A percentile compares a stretch with the other conserved stretches of the same genome.
These are phyloP conservation scores for Periparus ater DNA, from an alignment of 2,797 vertebrate species.

Conservation along the genomic window DNA sequence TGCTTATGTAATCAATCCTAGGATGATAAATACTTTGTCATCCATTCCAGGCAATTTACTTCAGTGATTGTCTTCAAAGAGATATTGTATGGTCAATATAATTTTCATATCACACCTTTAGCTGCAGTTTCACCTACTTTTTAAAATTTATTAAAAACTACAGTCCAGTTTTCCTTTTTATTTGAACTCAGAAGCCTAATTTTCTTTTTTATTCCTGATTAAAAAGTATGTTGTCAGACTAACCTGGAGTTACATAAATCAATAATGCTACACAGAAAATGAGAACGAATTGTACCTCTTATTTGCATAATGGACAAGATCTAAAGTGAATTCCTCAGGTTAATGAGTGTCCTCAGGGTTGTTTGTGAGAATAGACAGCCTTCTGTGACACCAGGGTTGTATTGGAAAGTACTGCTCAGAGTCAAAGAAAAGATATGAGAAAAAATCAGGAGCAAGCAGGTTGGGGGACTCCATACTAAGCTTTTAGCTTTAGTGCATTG, in stretches of 20 bases:
- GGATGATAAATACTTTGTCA: background rate
- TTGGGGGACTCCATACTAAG: background rate
- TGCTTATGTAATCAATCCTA: background rate
- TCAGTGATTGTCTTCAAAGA: background rate
- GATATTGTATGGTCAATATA: background rate
- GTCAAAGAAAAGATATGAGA: background rate
- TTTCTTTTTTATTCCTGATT: background rate
- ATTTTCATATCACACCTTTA: background rate
- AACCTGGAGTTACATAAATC: constrained; percentile 17
- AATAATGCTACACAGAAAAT: background rate
- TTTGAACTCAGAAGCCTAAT: background rate
- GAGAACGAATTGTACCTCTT: constrained; percentile 21
- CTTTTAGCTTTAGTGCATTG: constrained; percentile 36
- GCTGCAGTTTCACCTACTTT: background rate
- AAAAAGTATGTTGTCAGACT: background rate
- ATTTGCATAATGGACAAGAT: constrained; percentile 21
- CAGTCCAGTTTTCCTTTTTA: background rate
- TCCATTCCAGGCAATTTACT: background rate
- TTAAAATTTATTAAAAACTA: background rate
- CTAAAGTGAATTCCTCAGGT: background rate
- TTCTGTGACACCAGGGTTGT: background rate
- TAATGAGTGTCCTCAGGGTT: background rate
- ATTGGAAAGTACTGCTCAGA: background rate
- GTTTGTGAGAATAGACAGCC: background rate
- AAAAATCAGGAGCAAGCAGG: background rate